phyloP scores from a whole-genome alignment of 2,113 vertebrate species.

The Salvelinus alpinus region DNA sequence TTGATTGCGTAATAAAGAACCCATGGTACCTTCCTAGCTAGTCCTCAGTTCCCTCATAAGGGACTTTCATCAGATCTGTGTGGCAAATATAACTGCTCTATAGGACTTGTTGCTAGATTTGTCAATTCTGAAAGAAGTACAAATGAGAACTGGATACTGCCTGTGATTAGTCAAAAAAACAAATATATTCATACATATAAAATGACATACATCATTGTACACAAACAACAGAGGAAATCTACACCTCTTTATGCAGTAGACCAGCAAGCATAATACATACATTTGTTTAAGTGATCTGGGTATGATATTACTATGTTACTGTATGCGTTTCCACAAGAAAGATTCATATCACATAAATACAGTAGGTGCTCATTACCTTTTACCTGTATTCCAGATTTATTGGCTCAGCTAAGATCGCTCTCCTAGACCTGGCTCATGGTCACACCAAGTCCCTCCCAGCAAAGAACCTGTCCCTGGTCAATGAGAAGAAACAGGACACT shows the following conservation, averaged over 20 bases:
- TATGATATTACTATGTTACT: background rate
- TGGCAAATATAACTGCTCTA: background rate
- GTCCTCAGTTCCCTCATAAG: background rate
- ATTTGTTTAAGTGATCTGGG: too few species aligned
- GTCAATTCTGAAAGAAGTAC: background rate
- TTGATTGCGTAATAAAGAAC: background rate
- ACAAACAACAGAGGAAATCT: too few species aligned
- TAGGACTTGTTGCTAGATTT: background rate
- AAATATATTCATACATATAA: background rate
- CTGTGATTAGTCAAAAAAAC: background rate
- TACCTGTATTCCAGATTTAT: conserved; percentile 68
- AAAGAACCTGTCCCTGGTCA: conserved; percentile 82
- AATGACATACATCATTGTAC: background rate
- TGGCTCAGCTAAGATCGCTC: conserved; percentile 79
- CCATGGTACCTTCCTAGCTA: too few species aligned
- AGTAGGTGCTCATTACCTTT: background rate
- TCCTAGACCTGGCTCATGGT: conserved; percentile 85
- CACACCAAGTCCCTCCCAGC: conserved; percentile 82
- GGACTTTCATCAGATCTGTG: background rate
- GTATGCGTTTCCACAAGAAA: background rate
- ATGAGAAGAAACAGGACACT: conserved; percentile 83
- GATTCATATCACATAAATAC: background rate
- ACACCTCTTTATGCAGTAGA: too few species aligned
- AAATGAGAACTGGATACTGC: background rate
- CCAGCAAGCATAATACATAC: too few species aligned